Evolutionary conservation across 1,140 invertebrate genomes (phyloP).

Genomic region (Drosophila lacertosa): DNA sequence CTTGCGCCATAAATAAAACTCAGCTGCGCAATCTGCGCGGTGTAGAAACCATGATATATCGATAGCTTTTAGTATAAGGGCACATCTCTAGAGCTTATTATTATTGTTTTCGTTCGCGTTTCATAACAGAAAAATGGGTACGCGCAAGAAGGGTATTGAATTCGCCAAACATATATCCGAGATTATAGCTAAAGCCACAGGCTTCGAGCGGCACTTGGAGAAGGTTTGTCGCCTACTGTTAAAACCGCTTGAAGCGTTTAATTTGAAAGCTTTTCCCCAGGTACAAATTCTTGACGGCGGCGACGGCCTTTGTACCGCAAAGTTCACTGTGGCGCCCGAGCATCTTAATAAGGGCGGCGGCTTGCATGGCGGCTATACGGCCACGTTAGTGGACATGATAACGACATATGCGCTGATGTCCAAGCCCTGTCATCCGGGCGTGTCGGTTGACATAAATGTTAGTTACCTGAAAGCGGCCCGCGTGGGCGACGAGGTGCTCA

Average conservation of each 20-base stretch:
- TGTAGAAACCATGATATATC: constrained; percentile 9
- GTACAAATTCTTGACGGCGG: constrained; percentile 88
- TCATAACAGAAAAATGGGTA: constrained; percentile 59
- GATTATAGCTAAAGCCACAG: constrained; percentile 67
- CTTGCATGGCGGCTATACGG: constrained; percentile 93
- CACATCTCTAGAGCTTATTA: constrained; percentile 10
- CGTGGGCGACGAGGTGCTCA: constrained; percentile 90
- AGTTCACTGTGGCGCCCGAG: constrained; percentile 91
- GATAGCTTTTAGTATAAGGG: constrained; percentile 6
- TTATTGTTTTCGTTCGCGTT: constrained; percentile 29
- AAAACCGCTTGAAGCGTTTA: constrained; percentile 36
- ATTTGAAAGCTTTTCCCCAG: constrained; percentile 82
- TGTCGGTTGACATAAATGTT: constrained; percentile 90
- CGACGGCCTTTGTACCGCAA: constrained; percentile 88
- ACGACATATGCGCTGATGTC: constrained; percentile 92
- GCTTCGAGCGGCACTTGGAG: constrained; percentile 67
- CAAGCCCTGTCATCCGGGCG: constrained; percentile 87
- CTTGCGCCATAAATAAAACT: neutral
- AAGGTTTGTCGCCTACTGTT: constrained; percentile 41
- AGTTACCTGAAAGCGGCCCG: constrained; percentile 90
- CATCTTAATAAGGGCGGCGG: constrained; percentile 91
- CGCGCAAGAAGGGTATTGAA: constrained; percentile 69
- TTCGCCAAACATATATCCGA: constrained; percentile 74
- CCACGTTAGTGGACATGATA: constrained; percentile 92
- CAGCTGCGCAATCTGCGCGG: neutral